phyloP scores from a whole-genome alignment of 1,140 invertebrate species.

The Drosophila virilis region DNA sequence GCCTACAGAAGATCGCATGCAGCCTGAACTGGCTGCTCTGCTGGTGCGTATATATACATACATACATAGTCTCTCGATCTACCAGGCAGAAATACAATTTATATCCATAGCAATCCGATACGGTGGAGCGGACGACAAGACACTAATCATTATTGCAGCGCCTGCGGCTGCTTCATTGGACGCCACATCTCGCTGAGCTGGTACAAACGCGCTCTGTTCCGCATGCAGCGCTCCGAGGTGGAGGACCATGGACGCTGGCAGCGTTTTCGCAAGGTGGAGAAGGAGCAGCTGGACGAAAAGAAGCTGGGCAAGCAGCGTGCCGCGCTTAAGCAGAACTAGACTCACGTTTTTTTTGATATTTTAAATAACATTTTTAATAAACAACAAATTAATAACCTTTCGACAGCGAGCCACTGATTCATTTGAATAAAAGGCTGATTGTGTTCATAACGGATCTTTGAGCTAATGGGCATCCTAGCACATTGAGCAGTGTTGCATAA shows the following conservation, averaged over 20 bases:
- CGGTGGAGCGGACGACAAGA: constrained; percentile 71
- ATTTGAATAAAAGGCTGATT: no score
- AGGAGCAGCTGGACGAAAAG: constrained; percentile 70
- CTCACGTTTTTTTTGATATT: not conserved
- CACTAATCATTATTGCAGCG: constrained; percentile 76
- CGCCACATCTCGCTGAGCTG: constrained; percentile 75
- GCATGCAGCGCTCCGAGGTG: constrained; percentile 68
- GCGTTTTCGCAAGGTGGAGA: constrained; percentile 62
- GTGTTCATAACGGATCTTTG: no score
- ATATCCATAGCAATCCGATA: constrained; percentile 64
- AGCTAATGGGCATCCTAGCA: no score
- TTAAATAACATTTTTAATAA: not conserved
- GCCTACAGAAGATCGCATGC: constrained; percentile 58
- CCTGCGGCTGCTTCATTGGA: constrained; percentile 79
- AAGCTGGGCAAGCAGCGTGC: constrained; percentile 60
- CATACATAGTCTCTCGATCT: no score
- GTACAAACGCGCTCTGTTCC: constrained; percentile 75
- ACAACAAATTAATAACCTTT: not conserved
- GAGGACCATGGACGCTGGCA: constrained; percentile 72
- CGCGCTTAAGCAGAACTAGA: constrained; percentile 33
- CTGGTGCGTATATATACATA: constrained; percentile 51
- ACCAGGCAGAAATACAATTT: not conserved
- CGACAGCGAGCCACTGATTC: no score
- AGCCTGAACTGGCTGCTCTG: constrained; percentile 65
- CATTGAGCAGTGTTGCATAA: no score